These are phyloP conservation scores for Hydrophis major DNA, from an alignment of 2,797 vertebrate genomes.

Conservation along the genomic window DNA sequence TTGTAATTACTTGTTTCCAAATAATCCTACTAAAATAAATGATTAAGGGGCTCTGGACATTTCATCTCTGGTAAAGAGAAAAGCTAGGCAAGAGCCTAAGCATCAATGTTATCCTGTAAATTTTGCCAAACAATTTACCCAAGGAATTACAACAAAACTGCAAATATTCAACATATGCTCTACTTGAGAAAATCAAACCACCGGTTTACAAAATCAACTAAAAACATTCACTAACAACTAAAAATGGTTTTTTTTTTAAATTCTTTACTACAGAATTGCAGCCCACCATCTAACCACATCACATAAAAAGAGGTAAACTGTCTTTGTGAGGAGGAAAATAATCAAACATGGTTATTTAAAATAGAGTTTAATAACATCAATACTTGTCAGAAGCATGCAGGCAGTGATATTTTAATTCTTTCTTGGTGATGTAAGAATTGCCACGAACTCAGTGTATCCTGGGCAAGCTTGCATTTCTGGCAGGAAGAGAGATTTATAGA, in stretches of 20 bases:
- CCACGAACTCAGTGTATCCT: neutral
- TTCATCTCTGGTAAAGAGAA: slow-evolving; percentile 19
- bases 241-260: neutral
- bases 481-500: neutral
- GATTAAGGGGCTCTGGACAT: neutral
- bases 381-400: neutral
- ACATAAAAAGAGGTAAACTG: neutral
- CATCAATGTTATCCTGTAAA: slow-evolving; percentile 4
- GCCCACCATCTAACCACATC: neutral
- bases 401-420: slow-evolving; percentile 5
- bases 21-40: neutral
- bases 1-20: neutral
- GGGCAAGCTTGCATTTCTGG: neutral
- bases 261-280: slow-evolving; percentile 1
- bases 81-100: slow-evolving; percentile 32
- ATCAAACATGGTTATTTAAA: neutral
- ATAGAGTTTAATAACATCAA: neutral
- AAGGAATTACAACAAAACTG: slow-evolving; percentile 22
- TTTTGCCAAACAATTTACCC: slow-evolving; percentile 7
- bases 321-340: slow-evolving; percentile 3
- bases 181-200: slow-evolving; percentile 8
- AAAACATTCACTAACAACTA: slow-evolving; percentile 12
- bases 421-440: neutral
- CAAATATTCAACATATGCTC: slow-evolving; percentile 26
- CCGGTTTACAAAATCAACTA: slow-evolving; percentile 33